These are phyloP conservation scores for Coracias cyanogaster DNA, from an alignment of 2,797 vertebrate genomes.

Conservation along the genomic window DNA sequence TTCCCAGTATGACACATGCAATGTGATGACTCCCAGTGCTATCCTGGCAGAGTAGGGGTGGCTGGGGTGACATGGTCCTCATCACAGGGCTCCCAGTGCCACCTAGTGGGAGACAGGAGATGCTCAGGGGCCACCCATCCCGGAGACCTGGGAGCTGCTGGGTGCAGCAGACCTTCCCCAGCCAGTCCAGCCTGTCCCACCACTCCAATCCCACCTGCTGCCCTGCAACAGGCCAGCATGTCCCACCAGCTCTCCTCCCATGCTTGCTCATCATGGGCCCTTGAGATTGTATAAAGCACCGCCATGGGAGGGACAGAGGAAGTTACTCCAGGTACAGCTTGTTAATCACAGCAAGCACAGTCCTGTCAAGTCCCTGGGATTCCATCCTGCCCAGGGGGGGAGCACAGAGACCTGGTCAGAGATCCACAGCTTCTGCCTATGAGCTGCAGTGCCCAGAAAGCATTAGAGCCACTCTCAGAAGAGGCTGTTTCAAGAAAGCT, in stretches of 20 bases:
- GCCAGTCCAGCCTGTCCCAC: neutral
- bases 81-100: conserved; percentile 59
- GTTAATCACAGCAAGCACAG: neutral
- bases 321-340: neutral
- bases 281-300: neutral
- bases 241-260: neutral
- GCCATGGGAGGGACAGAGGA: neutral
- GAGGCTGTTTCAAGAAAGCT: neutral
- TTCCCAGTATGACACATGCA: neutral
- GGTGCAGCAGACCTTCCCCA: neutral
- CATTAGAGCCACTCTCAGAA: fast-evolving
- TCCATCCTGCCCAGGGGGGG: neutral
- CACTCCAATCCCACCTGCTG: neutral
- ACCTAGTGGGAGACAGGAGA: conserved; percentile 50
- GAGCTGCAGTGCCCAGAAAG: neutral
- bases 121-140: neutral
- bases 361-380: neutral
- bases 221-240: neutral
- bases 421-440: neutral
- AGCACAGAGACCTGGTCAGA: neutral
- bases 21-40: neutral
- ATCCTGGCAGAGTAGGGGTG: neutral
- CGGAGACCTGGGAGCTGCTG: neutral
- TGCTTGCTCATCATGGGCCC: neutral
- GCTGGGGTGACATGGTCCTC: neutral